Conservation (phyloP, 2,888 invertebrate genomes). For the Mayetiola destructor region DNA sequence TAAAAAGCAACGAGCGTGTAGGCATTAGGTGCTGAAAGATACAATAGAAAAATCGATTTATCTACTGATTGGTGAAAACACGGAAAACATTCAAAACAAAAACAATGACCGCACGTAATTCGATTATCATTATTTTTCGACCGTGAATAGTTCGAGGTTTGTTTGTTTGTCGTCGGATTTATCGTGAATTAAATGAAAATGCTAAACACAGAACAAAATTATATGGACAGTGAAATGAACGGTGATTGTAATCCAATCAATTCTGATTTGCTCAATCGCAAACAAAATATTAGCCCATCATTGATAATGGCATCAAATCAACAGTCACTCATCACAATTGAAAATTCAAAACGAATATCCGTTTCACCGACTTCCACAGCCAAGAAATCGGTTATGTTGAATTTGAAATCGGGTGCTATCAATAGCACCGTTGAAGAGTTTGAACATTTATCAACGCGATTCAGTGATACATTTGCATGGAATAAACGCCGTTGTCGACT, state of each 20-base stretch:
- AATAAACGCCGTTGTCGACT: not conserved
- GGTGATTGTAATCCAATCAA: not conserved
- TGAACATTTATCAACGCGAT: conserved; percentile 7
- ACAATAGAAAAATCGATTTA: conserved; percentile 13
- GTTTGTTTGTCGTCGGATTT: no score
- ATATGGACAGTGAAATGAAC: not conserved
- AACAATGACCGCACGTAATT: no score
- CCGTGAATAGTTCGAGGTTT: no score
- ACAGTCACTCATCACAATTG: not conserved
- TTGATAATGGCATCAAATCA: not conserved
- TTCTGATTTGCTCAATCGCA: not conserved
- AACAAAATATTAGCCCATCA: not conserved
- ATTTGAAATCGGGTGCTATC: conserved; percentile 1
- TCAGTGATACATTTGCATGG: conserved; percentile 4
- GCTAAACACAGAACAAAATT: not conserved
- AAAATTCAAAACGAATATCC: not conserved
- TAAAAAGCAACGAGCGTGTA: not conserved
- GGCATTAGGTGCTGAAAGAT: not conserved
- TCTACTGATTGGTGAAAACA: not conserved
- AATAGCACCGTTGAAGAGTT: conserved; percentile 3
- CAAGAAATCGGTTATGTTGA: conserved; percentile 10
- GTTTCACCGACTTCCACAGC: not conserved
- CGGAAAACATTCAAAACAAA: not conserved
- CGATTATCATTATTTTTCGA: no score
- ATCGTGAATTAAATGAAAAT: not conserved